These are phyloP conservation scores for Paradisaea rubra DNA, from an alignment of 2,113 vertebrate genomes.

Conservation along the genomic window DNA sequence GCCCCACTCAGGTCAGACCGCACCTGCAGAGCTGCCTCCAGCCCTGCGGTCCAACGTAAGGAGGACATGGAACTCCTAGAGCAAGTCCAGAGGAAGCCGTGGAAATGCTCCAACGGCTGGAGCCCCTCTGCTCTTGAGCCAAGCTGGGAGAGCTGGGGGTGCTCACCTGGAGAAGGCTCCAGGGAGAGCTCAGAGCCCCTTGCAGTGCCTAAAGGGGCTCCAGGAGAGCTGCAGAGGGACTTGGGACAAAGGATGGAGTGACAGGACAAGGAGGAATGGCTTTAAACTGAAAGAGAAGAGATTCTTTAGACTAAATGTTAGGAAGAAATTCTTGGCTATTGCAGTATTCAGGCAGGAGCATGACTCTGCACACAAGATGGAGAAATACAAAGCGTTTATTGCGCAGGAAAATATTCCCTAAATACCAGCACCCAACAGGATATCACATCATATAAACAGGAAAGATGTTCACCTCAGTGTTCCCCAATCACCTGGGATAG, in stretches of 20 bases:
- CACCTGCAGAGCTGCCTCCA: not conserved
- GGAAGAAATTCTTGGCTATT: not conserved
- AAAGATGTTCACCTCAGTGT: no score
- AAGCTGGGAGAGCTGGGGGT: not conserved
- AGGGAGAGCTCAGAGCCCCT: not conserved
- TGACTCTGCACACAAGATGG: no score
- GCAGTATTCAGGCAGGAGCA: no score
- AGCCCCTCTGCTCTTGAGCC: not conserved
- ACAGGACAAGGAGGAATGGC: not conserved
- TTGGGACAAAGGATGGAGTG: not conserved
- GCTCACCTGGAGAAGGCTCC: not conserved
- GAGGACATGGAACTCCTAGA: accelerated
- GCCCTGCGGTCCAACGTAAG: not conserved
- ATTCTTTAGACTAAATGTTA: not conserved
- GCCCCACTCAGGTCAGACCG: not conserved
- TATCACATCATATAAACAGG: no score
- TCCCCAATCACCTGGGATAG: no score
- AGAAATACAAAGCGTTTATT: no score
- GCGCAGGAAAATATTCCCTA: no score
- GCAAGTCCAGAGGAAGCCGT: not conserved
- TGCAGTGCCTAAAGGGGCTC: not conserved
- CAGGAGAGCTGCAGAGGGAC: not conserved
- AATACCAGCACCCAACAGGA: no score
- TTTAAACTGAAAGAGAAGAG: not conserved
- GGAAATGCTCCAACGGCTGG: not conserved